Evolutionary conservation across 2,888 invertebrate species (phyloP), one percentile per base, ranked within the genome.

Genomic region (Carpatolechia fugitivella): DNA sequence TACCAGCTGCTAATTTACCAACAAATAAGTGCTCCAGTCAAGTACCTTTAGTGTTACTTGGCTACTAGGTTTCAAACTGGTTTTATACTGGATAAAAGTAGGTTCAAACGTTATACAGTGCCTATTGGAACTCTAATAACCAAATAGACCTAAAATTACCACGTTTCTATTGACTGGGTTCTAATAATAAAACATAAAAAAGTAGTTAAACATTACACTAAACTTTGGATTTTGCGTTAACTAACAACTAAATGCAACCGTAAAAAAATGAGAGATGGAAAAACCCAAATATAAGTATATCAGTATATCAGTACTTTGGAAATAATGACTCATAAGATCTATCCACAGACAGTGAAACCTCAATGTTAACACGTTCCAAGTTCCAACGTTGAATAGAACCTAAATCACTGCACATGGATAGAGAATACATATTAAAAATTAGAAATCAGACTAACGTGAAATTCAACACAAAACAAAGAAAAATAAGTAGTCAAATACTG

Each of bases 1-100:
- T 91, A 87, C 84, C 90, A 87, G 88, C 89, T 86, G 87, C 85
- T 90, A 90, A 87, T 90, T 90, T 89, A 85, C 86, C 87, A 83
- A 82, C 74, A 76, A 78, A 79, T 71, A 80, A 74, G 69, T 70
- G 80, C 79, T 78, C 82, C 78, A 78, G 74, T 76, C 79, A 76
- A 24, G 71, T 72, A 68, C 62, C 60, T 73, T 69, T 59, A 71
- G 74, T 74, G 74, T 67, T 63, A 75, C 77, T 79, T 76, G 79
- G 76, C 72, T 70, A 77, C 69, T 72, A 66, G 68, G 62, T 64
- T 64, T 66, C 63, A 60, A 60, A 65, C 35, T 55, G 50, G 36
- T 40, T 29, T 3, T 11, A 35, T 20, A 35, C 18, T 20, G 33
- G 11, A 14, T 16, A 49, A 20, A 29, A 8, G 29, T 29, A 24